Evolutionary conservation across 2,888 invertebrate genomes (phyloP), one percentile per base, ranked within the genome.

Genomic region (Peribatodes rhomboidaria): DNA sequence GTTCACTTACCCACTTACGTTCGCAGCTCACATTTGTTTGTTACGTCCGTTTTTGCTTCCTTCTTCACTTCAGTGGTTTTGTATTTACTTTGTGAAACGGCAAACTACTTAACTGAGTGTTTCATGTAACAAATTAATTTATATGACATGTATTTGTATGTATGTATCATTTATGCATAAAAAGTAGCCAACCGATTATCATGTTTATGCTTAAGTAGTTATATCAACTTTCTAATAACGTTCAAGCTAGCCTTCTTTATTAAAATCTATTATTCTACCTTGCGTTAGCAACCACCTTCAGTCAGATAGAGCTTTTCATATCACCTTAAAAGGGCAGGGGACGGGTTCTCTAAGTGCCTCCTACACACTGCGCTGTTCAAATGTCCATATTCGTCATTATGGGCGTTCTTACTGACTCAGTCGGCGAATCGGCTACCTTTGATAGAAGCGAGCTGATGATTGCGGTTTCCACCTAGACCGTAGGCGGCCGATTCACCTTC

Each of bases 401-500:
- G 88, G 89, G 88, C 89, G 90, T 88, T 83, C 84, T 87, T 87
- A 85, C 83, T 86, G 85, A 85, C 82, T 77, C 82, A 79, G 80
- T 73, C 85, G 81, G 83, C 90, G 87, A 90, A 92, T 91, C 86
- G 84, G 87, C 83, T 87, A 87, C 88, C 87, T 91, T 91, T 89
- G 90, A 89, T 86, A 86, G 86, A 84, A 76, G 73, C 78, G 73
- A 82, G 80, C 77, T 87, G 88, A 88, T 89, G 90, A 89, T 87
- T 85, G 83, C 81, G 81, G 83, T 85, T 85, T 84, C 86, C 81
- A 79, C 79, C 71, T 74, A 68, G 71, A 65, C 75, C 71, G 92
- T 92, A 86, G 92, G 92, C 88, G 90, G 85, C 82, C 85, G 80
- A 90, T 90, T 91, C 87, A 90, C 88, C 91, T 91, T 90, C 89